Conservation (phyloP, 2,113 vertebrate species). For the Pygoscelis adeliae region DNA sequence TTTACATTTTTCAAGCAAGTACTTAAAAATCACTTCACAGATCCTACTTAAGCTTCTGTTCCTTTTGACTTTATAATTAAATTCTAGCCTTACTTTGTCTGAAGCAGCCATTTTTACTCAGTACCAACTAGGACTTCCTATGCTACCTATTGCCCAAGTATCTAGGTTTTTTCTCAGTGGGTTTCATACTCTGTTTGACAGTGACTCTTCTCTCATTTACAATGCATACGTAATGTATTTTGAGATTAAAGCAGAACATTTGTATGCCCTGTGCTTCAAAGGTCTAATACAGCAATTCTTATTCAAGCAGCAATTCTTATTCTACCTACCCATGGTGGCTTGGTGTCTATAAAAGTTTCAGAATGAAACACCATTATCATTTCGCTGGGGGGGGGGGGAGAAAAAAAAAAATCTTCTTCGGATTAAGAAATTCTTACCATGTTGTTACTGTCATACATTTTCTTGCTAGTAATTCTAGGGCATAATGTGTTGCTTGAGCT, state of each 20-base stretch:
- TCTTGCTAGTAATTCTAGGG: conserved; percentile 90
- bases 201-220: background rate
- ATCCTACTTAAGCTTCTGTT: background rate
- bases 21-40: background rate
- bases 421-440: conserved; percentile 80
- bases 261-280: background rate
- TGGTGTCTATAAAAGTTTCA: background rate
- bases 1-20: background rate
- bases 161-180: background rate
- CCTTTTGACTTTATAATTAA: background rate
- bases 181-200: background rate
- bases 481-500: conserved; percentile 85
- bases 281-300: background rate
- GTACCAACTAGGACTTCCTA: background rate
- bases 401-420: background rate
- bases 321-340: background rate
- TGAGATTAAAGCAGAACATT: background rate
- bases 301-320: background rate
- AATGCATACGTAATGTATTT: background rate
- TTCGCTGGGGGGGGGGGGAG: background rate
- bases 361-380: background rate
- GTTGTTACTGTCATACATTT: conserved; percentile 90
- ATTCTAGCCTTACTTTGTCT: background rate
- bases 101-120: background rate
- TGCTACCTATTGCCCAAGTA: background rate